Evolutionary conservation across 2,888 invertebrate genomes (phyloP).

Genomic region (Vesta saturnalis): DNA sequence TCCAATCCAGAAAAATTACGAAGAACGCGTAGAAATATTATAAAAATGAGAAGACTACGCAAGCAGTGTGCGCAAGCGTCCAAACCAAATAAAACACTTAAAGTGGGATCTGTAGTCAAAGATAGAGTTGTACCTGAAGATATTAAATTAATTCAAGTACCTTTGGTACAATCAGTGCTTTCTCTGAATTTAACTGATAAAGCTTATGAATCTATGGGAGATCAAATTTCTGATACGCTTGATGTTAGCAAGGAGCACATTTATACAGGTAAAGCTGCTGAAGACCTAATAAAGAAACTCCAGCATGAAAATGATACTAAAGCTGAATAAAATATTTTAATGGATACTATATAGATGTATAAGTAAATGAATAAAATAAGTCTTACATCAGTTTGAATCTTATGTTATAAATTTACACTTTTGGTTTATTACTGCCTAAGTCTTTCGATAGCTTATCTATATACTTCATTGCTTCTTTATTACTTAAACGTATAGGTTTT

Average conservation of each 20-base stretch:
- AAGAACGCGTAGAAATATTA: conserved; percentile 20
- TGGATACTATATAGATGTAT: conserved; percentile 21
- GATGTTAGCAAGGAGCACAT: conserved; percentile 55
- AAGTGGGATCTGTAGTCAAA: conserved; percentile 50
- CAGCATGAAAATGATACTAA: conserved; percentile 43
- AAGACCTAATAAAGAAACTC: conserved; percentile 48
- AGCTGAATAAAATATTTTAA: not conserved
- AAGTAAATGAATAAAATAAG: conserved; percentile 23
- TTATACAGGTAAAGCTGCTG: conserved; percentile 51
- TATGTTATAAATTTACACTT: conserved; percentile 17
- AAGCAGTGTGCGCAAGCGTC: not conserved
- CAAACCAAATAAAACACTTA: conserved; percentile 33
- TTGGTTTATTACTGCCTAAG: conserved; percentile 11
- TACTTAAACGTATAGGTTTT: not conserved
- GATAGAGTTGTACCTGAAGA: conserved; percentile 53
- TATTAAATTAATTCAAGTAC: conserved; percentile 54
- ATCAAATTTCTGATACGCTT: conserved; percentile 56
- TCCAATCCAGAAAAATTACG: conserved; percentile 16
- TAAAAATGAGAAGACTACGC: conserved; percentile 16
- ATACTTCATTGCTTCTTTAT: conserved; percentile 20
- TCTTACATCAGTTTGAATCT: conserved; percentile 1
- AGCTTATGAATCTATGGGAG: conserved; percentile 60
- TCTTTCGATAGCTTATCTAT: conserved; percentile 23
- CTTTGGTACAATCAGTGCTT: conserved; percentile 53
- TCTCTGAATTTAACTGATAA: conserved; percentile 57